Evolutionary conservation across 2,888 invertebrate species (phyloP).

Genomic region (Trachelus stipa): DNA sequence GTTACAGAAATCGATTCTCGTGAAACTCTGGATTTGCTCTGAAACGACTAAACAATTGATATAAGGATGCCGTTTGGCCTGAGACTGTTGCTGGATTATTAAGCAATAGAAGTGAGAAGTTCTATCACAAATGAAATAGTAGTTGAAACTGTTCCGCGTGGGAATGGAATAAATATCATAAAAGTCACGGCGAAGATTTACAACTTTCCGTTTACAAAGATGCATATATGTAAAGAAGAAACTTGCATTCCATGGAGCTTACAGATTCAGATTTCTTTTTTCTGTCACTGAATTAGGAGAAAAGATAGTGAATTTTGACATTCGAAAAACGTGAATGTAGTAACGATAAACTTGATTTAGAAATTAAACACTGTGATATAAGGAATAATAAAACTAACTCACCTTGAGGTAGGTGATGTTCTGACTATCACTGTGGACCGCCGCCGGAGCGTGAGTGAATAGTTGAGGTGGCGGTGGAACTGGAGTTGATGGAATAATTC

Average conservation of each 20-base stretch:
- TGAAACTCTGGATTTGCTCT: not conserved
- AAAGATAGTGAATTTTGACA: not conserved
- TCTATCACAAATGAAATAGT: not conserved
- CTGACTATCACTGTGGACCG: conserved; percentile 14
- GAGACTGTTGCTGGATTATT: not conserved
- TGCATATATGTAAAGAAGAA: not conserved
- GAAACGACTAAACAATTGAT: not conserved
- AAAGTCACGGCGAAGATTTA: not conserved
- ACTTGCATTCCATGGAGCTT: not conserved
- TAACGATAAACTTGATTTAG: not conserved
- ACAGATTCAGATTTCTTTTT: not conserved
- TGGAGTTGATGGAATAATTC: not conserved
- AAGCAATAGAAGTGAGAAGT: not conserved
- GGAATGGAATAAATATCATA: not conserved
- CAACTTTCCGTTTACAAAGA: no score
- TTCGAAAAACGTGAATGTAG: not conserved
- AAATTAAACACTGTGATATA: not conserved
- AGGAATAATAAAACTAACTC: not conserved
- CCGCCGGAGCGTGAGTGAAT: conserved; percentile 37
- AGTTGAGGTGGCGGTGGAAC: conserved; percentile 23
- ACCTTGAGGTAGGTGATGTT: conserved; percentile 37
- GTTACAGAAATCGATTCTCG: conserved; percentile 34
- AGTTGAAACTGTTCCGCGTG: not conserved
- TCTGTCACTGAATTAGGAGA: not conserved
- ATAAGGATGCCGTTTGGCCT: not conserved